Evolutionary conservation across 2,888 invertebrate genomes (phyloP).

Genomic region (Erebia aethiops): DNA sequence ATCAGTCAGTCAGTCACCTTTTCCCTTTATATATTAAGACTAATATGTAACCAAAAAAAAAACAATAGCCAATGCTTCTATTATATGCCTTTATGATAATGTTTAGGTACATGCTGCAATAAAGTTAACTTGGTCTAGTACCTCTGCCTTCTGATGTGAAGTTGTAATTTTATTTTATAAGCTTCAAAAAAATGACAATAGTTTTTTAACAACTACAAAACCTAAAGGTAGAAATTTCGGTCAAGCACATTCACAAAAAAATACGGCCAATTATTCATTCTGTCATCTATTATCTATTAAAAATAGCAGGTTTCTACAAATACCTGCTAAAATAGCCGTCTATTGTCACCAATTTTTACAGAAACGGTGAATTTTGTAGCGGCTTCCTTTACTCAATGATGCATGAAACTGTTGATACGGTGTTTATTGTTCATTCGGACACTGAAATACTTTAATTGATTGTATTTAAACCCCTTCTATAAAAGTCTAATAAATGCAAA

Average conservation of each 20-base stretch:
- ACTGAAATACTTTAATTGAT: neutral
- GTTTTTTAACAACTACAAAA: too few relatives aligned
- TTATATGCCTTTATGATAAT: too few relatives aligned
- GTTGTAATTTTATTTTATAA: too few relatives aligned
- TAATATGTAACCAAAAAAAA: too few relatives aligned
- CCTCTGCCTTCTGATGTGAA: too few relatives aligned
- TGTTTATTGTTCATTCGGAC: neutral
- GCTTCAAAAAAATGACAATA: too few relatives aligned
- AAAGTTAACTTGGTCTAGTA: too few relatives aligned
- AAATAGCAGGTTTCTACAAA: neutral
- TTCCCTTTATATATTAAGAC: too few relatives aligned
- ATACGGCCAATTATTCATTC: neutral
- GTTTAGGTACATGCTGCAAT: too few relatives aligned
- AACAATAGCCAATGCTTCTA: too few relatives aligned
- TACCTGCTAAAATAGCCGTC: neutral
- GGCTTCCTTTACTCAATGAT: conserved; percentile 12
- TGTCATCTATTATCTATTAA: neutral
- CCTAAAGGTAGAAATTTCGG: neutral
- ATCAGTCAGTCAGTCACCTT: too few relatives aligned
- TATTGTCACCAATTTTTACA: conserved; percentile 14
- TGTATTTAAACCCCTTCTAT: neutral
- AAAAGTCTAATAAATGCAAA: too few relatives aligned
- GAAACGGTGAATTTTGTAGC: neutral
- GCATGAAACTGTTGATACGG: conserved; percentile 4
- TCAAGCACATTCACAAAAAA: conserved; percentile 1